Evolutionary conservation across 2,797 vertebrate genomes (phyloP), one percentile per base, ranked within the genome.

Genomic region (Eulemur rubriventer): DNA sequence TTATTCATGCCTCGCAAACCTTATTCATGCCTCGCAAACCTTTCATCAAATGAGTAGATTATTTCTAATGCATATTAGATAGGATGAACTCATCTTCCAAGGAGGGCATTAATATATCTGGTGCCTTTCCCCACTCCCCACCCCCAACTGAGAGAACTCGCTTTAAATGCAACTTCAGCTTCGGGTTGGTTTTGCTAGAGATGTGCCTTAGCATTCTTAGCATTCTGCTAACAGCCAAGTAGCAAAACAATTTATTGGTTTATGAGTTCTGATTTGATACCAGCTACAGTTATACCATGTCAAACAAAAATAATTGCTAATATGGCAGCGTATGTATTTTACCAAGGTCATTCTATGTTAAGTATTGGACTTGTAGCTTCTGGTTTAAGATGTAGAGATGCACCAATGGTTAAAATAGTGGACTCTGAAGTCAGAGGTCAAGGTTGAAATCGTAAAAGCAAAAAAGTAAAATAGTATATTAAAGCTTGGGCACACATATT

Each of bases 241-340:
- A 96, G 93, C 90, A 98, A 98, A 98, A 92, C 82, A 98, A 97
- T 97, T 98, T 98, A 89, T 95, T 97, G 95, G 83, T 97, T 98
- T 98, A 85, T 94, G 97, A 89, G 50, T 82, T 98, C 97, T 98
- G 94, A 98, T 98, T 97, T 98, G 97, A 97, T 98, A 96, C 91
- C 97, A 85, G 35, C 92, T 98, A 89, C 35, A 22, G 89, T 94
- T 97, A 72, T 88, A 97, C 67, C 67, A 93, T 95, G 95, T 98
- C 92, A 98, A 96, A 98, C 76, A 97, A 98, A 98, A 98, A 97
- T 97, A 97, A 98, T 97, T 98, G 96, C 81, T 97, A 97, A 97
- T 86, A 93, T 96, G 41, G 35, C 4, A 61, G 83, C 87, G 96
- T 97, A 88, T 83, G 94, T 98, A 98, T 97, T 46, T 96, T 92